Base-by-base conservation (phyloP, 2,113 vertebrate species). In the Melospiza georgiana region DNA sequence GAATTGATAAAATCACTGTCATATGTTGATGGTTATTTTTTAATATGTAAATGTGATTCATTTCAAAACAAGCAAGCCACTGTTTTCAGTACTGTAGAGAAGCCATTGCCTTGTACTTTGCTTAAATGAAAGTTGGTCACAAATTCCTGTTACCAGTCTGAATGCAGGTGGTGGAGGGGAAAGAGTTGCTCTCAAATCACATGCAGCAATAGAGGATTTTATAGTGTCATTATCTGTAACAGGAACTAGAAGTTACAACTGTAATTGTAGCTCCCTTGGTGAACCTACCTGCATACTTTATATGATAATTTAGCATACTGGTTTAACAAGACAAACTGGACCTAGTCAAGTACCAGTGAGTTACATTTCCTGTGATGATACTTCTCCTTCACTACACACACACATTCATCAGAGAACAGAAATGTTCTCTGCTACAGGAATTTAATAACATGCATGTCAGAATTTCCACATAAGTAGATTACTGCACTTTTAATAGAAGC, bases 281-380 rank as follows among this genome's bases (percentile, higher is more conserved):
- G 57, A 89, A 62, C 31, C 20, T 27, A 63, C 44, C 31, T 41
- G 7, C 1, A 3, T 73, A 79, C 78, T 81, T 94, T 15, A 41
- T 57, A 78, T 67, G 39, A 9, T 39, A 78, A 41, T 49, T 75
- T 41, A 78, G 28, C 71, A 68, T 55, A 89, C 78, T 30, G 12
- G 71, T 93, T 93, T 85, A 80, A 85, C 84, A 68, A 49, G 91
- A 91, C 54, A 92, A 92, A 93, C 91, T 35, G 33, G 89, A 82
- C 16, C 59, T 23, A 51, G 58, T 1, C 41, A 77, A 51, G 62
- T 18, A 48, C 1, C 12, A 65, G 20, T 5, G 23, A 84, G 49
- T 87, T 77, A 89, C 33, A 58, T 58, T 78, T 76, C 74, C 49
- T n/a, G 24, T 52, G n/a, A 65, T 41, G 66, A 79, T 12, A 52